Percentiles rank a stretch among this genome's conserved stretches.
These are phyloP conservation scores for Nebria salina DNA, from an alignment of 2,888 invertebrate species.

Conservation along the genomic window DNA sequence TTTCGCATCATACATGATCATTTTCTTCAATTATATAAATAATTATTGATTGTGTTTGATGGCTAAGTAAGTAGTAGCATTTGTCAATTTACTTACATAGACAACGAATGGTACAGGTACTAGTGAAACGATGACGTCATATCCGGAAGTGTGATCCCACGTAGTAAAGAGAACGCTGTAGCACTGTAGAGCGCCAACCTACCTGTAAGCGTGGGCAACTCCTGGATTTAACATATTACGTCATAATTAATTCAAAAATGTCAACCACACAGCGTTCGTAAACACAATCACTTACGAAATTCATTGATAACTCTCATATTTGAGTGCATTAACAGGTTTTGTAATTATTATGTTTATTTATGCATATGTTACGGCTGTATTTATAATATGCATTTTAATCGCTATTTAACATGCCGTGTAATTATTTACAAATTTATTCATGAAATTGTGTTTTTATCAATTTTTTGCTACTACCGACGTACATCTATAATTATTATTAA, in stretches of 20 bases:
- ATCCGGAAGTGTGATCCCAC: constrained; percentile 27
- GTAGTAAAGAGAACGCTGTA: constrained; percentile 7
- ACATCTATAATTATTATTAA: constrained; percentile 40
- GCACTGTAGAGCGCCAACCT: constrained; percentile 10
- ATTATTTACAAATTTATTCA: constrained; percentile 43
- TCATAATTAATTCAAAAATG: constrained; percentile 44
- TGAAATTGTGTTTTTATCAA: constrained; percentile 33
- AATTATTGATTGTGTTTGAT: too few relatives aligned
- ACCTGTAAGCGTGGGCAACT: constrained; percentile 25
- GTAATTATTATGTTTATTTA: constrained; percentile 23
- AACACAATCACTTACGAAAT: constrained; percentile 25
- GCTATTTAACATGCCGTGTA: constrained; percentile 34
- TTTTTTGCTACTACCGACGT: constrained; percentile 28
- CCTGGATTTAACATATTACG: constrained; percentile 29
- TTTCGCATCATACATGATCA: too few relatives aligned
- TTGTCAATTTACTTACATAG: neutral
- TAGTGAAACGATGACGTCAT: constrained; percentile 25
- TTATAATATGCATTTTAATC: constrained; percentile 27
- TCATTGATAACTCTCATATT: constrained; percentile 35
- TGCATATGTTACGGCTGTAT: neutral
- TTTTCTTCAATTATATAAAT: too few relatives aligned
- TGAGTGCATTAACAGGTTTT: constrained; percentile 6
- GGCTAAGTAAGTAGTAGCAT: too few relatives aligned
- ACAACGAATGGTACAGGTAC: constrained; percentile 31
- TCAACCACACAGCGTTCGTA: constrained; percentile 3